A percentile compares a stretch with the other conserved stretches of the same genome.
phyloP scores from a whole-genome alignment of 2,888 invertebrate species.

The Standfussiana lucernea region DNA sequence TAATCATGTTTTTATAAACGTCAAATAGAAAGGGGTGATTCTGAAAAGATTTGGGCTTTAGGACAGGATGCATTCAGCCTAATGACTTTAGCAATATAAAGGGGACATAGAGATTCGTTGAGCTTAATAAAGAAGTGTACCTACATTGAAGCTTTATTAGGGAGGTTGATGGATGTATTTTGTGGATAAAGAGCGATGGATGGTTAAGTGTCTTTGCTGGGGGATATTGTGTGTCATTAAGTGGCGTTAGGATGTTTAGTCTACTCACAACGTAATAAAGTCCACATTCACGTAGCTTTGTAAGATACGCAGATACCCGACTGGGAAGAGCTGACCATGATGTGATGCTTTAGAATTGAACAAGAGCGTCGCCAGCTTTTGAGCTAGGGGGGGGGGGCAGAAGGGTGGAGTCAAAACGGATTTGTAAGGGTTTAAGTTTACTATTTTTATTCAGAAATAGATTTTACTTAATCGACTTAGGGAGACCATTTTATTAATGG shows the following conservation, averaged over 20 bases:
- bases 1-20: conserved; percentile 65
- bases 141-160: conserved; percentile 16
- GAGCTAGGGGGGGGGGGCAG: too few species aligned
- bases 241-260: background rate
- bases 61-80: conserved; percentile 45
- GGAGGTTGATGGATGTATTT: conserved; percentile 36
- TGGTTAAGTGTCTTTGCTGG: conserved; percentile 16
- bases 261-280: too few species aligned
- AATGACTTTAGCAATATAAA: conserved; percentile 30
- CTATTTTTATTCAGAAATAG: too few species aligned
- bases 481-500: too few species aligned
- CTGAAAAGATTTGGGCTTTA: conserved; percentile 43
- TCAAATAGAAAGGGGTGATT: conserved; percentile 47
- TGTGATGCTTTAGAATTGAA: too few species aligned
- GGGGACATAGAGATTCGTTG: background rate
- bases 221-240: conserved; percentile 1
- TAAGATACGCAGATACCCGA: too few species aligned
- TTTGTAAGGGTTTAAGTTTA: too few species aligned
- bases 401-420: too few species aligned
- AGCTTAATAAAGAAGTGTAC: background rate
- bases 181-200: conserved; percentile 26
- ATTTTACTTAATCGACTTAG: too few species aligned
- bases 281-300: too few species aligned
- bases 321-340: too few species aligned
- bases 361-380: too few species aligned